A percentile compares a stretch with the other conserved stretches of the same genome.
Evolutionary conservation across 1,140 invertebrate genomes (phyloP).

Genomic region (Drosophila melanica): DNA sequence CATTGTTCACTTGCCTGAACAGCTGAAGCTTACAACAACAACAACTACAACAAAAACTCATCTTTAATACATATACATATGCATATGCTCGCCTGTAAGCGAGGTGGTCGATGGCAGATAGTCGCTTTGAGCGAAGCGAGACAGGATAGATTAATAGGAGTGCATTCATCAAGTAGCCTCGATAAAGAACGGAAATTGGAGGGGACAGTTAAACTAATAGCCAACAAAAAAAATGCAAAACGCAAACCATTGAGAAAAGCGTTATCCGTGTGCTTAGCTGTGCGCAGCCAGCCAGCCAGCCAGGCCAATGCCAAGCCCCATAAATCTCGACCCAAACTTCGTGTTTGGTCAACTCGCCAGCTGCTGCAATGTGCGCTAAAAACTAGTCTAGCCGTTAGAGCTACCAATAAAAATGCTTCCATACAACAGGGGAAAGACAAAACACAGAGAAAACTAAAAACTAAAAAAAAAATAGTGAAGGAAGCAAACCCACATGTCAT

Average conservation of each 20-base stretch:
- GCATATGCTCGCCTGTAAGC: too few species aligned
- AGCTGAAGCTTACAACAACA: too few species aligned
- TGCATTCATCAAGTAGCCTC: constrained; percentile 16
- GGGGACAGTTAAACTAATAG: constrained; percentile 16
- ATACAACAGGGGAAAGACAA: constrained; percentile 39
- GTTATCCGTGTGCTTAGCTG: constrained; percentile 19
- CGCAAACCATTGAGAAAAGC: constrained; percentile 17
- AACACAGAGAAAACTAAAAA: constrained; percentile 33
- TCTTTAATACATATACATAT: too few species aligned
- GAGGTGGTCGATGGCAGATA: too few species aligned
- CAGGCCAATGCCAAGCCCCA: constrained; percentile 45
- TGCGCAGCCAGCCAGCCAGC: constrained; percentile 9
- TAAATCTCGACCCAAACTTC: constrained; percentile 68
- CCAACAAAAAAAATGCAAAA: constrained; percentile 3
- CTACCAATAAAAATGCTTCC: constrained; percentile 63
- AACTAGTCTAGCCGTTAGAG: constrained; percentile 76
- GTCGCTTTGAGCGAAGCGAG: neutral
- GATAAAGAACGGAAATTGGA: constrained; percentile 10
- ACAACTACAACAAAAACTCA: too few species aligned
- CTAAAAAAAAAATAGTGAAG: constrained; percentile 26
- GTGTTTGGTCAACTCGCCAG: constrained; percentile 57
- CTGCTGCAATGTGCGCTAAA: constrained; percentile 56
- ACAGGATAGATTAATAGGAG: neutral
- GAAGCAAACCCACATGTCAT: constrained; percentile 70
- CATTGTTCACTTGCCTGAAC: too few species aligned